A percentile compares a stretch with the other conserved stretches of the same genome.
phyloP scores from a whole-genome alignment of 2,888 invertebrate genomes.

The Oscheius sp. region DNA sequence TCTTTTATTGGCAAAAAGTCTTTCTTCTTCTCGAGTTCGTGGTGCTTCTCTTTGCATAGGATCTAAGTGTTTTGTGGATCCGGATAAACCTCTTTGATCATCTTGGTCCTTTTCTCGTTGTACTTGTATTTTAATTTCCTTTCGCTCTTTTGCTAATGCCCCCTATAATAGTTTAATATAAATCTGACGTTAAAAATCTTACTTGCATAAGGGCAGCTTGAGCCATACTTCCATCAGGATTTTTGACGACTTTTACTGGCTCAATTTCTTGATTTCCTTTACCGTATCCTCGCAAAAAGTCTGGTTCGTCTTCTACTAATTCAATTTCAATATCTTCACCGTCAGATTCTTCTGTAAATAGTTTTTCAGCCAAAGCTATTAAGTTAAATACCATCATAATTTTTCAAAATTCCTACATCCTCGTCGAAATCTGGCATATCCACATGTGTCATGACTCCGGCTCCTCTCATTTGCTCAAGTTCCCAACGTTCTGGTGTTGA shows the following conservation, averaged over 20 bases:
- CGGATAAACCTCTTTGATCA: slow-evolving; percentile 42
- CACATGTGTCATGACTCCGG: slow-evolving; percentile 79
- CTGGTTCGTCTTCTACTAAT: slow-evolving; percentile 96
- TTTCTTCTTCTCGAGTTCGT: slow-evolving; percentile 52
- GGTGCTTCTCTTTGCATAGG: slow-evolving; percentile 57
- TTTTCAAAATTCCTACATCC: slow-evolving; percentile 84
- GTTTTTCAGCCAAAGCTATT: neutral
- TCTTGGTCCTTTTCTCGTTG: slow-evolving; percentile 74
- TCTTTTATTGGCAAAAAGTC: slow-evolving; percentile 35
- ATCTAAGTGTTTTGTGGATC: slow-evolving; percentile 54
- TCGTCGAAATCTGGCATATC: slow-evolving; percentile 97
- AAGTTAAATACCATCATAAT: slow-evolving; percentile 54
- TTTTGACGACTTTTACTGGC: slow-evolving; percentile 74
- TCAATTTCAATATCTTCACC: slow-evolving; percentile 98
- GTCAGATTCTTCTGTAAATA: slow-evolving; percentile 71
- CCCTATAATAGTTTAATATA: slow-evolving; percentile 72
- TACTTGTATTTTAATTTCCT: slow-evolving; percentile 89
- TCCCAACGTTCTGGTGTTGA: slow-evolving; percentile 97
- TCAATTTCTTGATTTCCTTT: slow-evolving; percentile 68
- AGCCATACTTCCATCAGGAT: slow-evolving; percentile 97
- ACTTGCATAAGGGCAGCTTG: slow-evolving; percentile 99
- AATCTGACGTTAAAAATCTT: neutral
- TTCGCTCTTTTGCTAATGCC: slow-evolving; percentile 92
- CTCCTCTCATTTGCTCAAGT: slow-evolving; percentile 93
- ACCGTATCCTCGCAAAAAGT: slow-evolving; percentile 81